These are phyloP conservation scores for Hippocampus abdominalis DNA, from an alignment of 2,113 vertebrate species.

Conservation along the genomic window DNA sequence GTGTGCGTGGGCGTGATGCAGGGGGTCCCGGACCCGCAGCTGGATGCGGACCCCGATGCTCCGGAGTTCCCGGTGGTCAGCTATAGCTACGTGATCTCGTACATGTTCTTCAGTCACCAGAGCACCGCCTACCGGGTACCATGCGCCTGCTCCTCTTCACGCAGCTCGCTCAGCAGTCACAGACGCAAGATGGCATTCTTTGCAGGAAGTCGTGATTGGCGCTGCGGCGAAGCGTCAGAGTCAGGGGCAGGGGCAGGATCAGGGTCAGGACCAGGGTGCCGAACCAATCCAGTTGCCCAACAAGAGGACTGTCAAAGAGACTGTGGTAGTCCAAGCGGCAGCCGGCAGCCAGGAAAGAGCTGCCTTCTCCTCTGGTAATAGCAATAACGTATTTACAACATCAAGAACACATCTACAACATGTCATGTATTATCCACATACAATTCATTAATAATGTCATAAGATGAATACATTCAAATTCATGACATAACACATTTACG, in stretches of 20 bases:
- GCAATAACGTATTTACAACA: slow-evolving; percentile 15
- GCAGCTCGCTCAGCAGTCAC: background rate
- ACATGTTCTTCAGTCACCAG: slow-evolving; percentile 61
- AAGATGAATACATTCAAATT: too few species aligned
- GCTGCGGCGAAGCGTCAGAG: slow-evolving; percentile 8
- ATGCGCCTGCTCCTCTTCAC: background rate
- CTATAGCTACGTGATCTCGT: slow-evolving; percentile 77
- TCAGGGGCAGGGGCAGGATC: background rate
- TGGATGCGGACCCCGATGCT: slow-evolving; percentile 20
- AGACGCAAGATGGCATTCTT: slow-evolving; percentile 1
- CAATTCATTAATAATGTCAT: too few species aligned
- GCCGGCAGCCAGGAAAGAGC: background rate
- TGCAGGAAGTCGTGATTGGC: slow-evolving; percentile 16
- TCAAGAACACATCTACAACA: background rate
- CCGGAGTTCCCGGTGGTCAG: slow-evolving; percentile 59
- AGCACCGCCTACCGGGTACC: slow-evolving; percentile 23
- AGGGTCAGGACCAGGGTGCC: background rate
- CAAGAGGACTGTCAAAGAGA: slow-evolving; percentile 3
- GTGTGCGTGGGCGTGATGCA: slow-evolving; percentile 72
- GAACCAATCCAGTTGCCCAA: background rate
- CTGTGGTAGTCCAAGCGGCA: background rate
- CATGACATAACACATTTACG: background rate
- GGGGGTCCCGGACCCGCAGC: slow-evolving; percentile 66
- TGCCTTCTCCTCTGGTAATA: background rate
- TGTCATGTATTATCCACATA: too few species aligned